These are phyloP conservation scores for Ophiothrix spiculata DNA, from an alignment of 35 echinoderm and acorn worm species.

Conservation along the genomic window DNA sequence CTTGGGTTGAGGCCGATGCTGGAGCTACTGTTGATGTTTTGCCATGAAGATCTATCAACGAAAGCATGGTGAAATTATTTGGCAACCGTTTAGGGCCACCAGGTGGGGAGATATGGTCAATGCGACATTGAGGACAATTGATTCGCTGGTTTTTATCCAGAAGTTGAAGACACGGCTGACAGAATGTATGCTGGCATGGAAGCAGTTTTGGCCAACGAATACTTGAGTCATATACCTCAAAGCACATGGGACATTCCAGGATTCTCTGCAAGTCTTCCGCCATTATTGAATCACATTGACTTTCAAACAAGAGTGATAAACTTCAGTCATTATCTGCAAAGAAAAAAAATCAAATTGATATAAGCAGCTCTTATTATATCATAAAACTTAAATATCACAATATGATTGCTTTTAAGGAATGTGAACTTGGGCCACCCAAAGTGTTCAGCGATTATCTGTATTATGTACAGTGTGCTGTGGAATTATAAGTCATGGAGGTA, in stretches of 20 bases:
- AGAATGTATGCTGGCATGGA: constrained; percentile 93
- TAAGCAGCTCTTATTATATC: too few relatives aligned
- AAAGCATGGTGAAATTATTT: constrained; percentile 95
- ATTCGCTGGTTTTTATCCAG: constrained; percentile 57
- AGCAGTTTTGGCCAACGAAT: constrained; percentile 66
- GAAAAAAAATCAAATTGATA: too few relatives aligned
- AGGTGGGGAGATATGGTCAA: constrained; percentile 52
- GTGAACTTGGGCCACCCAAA: too few relatives aligned
- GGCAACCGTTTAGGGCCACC: constrained; percentile 58
- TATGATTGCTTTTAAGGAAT: too few relatives aligned
- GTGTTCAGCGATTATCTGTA: too few relatives aligned
- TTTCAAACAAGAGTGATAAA: too few relatives aligned
- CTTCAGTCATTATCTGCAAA: too few relatives aligned
- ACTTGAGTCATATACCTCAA: constrained; percentile 68
- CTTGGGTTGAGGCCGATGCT: constrained; percentile 14
- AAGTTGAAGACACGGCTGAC: constrained; percentile 60
- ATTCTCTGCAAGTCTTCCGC: constrained; percentile 86
- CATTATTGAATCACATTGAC: too few relatives aligned
- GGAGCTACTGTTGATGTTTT: constrained; percentile 36
- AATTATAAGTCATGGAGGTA: too few relatives aligned
- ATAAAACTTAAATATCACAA: too few relatives aligned
- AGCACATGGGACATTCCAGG: constrained; percentile 88
- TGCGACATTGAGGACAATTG: constrained; percentile 79
- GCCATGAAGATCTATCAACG: constrained; percentile 76
- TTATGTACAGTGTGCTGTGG: too few relatives aligned